phyloP scores from a whole-genome alignment of 2,888 invertebrate species.

The Alviniconcha strummeri region DNA sequence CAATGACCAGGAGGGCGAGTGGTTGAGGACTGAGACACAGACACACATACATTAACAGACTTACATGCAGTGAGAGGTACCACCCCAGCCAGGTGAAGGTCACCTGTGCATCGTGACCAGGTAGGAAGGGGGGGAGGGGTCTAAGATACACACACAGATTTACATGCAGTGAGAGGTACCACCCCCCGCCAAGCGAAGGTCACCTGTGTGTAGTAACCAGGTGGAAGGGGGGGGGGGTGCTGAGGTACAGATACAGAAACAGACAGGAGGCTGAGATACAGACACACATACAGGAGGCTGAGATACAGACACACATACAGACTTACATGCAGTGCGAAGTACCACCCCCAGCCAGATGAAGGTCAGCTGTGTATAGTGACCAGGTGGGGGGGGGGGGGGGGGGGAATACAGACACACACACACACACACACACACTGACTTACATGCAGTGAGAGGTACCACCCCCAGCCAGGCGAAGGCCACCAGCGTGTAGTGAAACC shows the following conservation, averaged over 20 bases:
- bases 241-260: no score
- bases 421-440: conserved; percentile 49
- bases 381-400: no score
- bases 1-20: no score
- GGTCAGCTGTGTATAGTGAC: no score
- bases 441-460: conserved; percentile 95
- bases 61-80: no score
- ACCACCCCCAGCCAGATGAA: neutral
- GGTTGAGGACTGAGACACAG: neutral
- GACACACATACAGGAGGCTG: neutral
- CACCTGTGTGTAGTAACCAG: no score
- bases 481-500: conserved; percentile 97
- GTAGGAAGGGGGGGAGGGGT: no score
- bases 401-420: neutral
- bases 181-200: neutral
- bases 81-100: neutral
- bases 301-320: neutral
- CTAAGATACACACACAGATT: neutral
- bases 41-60: neutral
- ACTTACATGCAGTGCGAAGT: neutral
- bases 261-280: neutral
- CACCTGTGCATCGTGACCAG: no score
- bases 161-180: no score
- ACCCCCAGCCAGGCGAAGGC: conserved; percentile 98
- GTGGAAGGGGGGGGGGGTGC: no score